These are phyloP conservation scores for Crotalus viridis DNA, from an alignment of 2,113 vertebrate genomes.

Conservation along the genomic window DNA sequence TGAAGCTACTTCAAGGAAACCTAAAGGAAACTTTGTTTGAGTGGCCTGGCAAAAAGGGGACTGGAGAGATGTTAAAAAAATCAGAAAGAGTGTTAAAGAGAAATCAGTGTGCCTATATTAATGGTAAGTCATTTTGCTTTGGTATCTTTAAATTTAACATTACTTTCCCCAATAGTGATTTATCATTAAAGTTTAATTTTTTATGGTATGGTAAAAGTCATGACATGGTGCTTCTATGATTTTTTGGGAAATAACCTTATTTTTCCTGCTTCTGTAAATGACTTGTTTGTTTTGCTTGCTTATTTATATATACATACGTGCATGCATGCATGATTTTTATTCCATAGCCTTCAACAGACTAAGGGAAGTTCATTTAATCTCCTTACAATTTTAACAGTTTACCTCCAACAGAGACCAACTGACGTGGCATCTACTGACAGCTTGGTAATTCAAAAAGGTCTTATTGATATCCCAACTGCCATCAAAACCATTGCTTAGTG, in stretches of 20 bases:
- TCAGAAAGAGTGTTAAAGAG: constrained; percentile 84
- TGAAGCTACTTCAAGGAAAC: constrained; percentile 95
- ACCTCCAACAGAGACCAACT: not conserved
- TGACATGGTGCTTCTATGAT: not conserved
- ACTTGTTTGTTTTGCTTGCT: not conserved
- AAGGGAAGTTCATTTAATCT: not conserved
- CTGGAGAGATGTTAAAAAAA: constrained; percentile 84
- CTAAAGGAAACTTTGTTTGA: constrained; percentile 93
- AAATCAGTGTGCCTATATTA: constrained; percentile 94
- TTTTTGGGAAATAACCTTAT: not conserved
- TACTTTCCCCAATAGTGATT: not conserved
- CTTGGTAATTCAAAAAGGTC: not conserved
- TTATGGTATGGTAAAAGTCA: not conserved
- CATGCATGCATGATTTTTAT: not conserved
- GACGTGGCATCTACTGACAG: not conserved
- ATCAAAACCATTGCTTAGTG: not conserved
- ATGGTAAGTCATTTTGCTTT: constrained; percentile 76
- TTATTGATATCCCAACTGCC: too few relatives aligned
- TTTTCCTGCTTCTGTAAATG: not conserved
- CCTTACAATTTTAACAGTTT: not conserved
- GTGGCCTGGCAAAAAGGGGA: constrained; percentile 83
- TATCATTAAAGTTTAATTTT: not conserved
- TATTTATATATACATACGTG: not conserved
- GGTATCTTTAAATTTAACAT: not conserved
- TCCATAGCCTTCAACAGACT: not conserved